These are phyloP conservation scores for Notarius lentiginosus DNA, from an alignment of 2,113 vertebrate species.

Conservation along the genomic window DNA sequence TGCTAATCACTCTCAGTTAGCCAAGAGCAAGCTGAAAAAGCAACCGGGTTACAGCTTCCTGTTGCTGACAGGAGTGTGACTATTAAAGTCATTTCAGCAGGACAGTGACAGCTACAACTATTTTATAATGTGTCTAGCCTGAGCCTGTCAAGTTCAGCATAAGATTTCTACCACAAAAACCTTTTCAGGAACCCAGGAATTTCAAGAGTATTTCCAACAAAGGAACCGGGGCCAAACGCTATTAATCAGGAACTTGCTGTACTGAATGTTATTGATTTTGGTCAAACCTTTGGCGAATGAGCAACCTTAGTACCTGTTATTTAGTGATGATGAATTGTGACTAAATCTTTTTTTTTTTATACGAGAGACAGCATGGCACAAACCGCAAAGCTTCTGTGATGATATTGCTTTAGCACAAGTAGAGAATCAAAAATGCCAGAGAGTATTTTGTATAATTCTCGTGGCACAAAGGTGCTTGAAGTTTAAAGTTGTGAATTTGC, in stretches of 20 bases:
- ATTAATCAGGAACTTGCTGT: neutral
- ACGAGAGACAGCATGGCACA: neutral
- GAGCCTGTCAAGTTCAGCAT: neutral
- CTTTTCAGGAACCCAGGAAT: neutral
- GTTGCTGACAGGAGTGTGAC: constrained; percentile 65
- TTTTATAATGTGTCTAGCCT: neutral
- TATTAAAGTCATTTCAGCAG: constrained; percentile 60
- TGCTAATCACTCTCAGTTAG: constrained; percentile 75
- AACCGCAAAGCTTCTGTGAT: neutral
- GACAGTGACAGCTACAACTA: constrained; percentile 63
- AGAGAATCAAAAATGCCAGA: neutral
- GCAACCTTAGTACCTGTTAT: neutral
- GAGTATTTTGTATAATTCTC: neutral
- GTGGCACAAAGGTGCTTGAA: neutral
- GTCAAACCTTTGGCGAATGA: neutral
- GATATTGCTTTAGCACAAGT: neutral
- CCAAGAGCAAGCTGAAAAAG: constrained; percentile 69
- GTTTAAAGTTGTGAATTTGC: neutral
- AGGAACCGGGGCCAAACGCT: neutral
- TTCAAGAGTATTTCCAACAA: neutral
- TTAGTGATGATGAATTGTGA: neutral
- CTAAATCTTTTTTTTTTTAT: neutral
- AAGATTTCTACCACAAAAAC: neutral
- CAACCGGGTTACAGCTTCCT: constrained; percentile 63
- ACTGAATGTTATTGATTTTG: neutral